Conservation (phyloP, 92 coral and sea anemone genomes). For the Porites divaricata region DNA sequence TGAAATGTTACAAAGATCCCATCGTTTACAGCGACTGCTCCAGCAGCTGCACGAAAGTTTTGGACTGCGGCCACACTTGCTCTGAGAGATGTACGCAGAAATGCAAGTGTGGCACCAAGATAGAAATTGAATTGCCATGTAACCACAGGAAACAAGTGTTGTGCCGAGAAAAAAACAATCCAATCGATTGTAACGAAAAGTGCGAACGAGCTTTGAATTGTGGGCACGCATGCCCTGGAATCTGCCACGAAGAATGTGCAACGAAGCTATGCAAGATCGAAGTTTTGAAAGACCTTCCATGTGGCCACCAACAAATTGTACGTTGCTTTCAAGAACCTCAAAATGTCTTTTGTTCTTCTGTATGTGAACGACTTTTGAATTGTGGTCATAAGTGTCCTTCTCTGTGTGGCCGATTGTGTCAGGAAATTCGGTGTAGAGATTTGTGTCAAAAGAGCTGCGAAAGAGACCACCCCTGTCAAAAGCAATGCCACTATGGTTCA, state of each 20-base stretch:
- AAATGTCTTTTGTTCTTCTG: conserved; percentile 2
- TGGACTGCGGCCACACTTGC: conserved; percentile 76
- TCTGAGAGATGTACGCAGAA: conserved; percentile 38
- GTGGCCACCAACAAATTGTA: conserved; percentile 54
- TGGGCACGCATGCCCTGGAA: conserved; percentile 26
- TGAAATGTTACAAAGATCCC: conserved; percentile 39
- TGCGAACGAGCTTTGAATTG: conserved; percentile 9
- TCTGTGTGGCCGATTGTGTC: conserved; percentile 5
- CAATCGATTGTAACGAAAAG: not conserved
- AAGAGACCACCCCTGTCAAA: conserved; percentile 52
- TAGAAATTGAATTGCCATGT: conserved; percentile 10
- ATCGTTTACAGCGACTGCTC: not conserved
- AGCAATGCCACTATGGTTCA: conserved; percentile 55
- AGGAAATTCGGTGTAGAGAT: conserved; percentile 7
- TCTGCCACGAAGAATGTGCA: conserved; percentile 23
- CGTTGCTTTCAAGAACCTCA: conserved; percentile 26
- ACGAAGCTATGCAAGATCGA: not conserved
- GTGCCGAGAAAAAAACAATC: conserved; percentile 11
- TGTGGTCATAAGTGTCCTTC: conserved; percentile 23
- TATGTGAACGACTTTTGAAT: not conserved
- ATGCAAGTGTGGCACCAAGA: conserved; percentile 2
- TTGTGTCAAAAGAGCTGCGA: conserved; percentile 39
- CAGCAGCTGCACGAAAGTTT: not conserved
- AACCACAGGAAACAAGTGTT: not conserved
- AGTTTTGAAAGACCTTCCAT: conserved; percentile 22